Conservation (phyloP, 2,797 vertebrate genomes). For the Spinibarbus caldwelli region DNA sequence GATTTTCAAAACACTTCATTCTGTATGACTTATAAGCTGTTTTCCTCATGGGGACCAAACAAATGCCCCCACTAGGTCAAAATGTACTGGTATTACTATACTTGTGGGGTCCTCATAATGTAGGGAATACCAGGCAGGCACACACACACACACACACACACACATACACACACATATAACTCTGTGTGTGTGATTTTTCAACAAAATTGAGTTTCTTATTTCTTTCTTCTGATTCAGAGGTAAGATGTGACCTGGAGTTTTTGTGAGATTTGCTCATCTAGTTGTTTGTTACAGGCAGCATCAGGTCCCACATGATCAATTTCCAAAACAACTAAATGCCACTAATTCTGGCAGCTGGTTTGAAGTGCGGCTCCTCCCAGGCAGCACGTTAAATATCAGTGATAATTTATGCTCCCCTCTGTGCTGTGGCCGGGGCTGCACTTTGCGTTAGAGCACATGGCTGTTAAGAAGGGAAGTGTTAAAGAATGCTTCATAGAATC, state of each 20-base stretch:
- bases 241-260: neutral
- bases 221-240: neutral
- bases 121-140: no score
- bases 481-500: constrained; percentile 69
- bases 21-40: no score
- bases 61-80: no score
- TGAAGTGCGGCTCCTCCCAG: constrained; percentile 71
- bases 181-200: neutral
- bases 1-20: no score
- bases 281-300: constrained; percentile 17
- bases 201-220: neutral
- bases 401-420: constrained; percentile 71
- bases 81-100: no score
- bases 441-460: constrained; percentile 64
- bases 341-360: constrained; percentile 75
- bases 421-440: constrained; percentile 65
- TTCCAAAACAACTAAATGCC: constrained; percentile 70
- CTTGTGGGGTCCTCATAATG: no score
- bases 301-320: constrained; percentile 66
- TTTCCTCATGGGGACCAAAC: no score
- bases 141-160: no score
- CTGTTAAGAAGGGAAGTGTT: constrained; percentile 72
- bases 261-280: constrained; percentile 13
- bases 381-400: constrained; percentile 74
- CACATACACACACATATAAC: no score